A percentile compares a stretch with the other conserved stretches of the same genome.
Conservation (phyloP, 2,888 invertebrate species). For the Tachina fera region DNA sequence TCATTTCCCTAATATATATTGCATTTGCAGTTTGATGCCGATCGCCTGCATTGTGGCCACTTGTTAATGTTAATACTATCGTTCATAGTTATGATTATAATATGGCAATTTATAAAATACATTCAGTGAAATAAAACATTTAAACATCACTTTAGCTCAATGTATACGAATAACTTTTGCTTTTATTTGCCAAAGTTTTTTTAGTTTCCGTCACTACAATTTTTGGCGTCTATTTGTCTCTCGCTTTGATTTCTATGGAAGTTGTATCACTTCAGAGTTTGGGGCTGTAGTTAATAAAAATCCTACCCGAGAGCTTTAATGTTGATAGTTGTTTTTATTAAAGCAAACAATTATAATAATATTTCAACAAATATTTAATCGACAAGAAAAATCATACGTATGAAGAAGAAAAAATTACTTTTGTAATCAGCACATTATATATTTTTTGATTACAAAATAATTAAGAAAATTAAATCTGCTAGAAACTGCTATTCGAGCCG, state of each 20-base stretch:
- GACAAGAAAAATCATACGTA: neutral
- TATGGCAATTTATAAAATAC: constrained; percentile 38
- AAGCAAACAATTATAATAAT: constrained; percentile 6
- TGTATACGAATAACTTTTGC: neutral
- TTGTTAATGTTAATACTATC: neutral
- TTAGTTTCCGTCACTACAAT: constrained; percentile 59
- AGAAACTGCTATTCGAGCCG: neutral
- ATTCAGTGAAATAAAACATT: constrained; percentile 23
- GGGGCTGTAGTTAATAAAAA: constrained; percentile 5
- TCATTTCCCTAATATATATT: neutral
- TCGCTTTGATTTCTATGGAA: constrained; percentile 20
- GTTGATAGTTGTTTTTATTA: neutral
- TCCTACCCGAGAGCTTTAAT: neutral
- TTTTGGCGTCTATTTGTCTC: constrained; percentile 70
- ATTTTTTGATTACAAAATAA: constrained; percentile 43
- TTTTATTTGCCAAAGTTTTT: constrained; percentile 34
- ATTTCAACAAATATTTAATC: neutral
- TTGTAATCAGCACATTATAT: constrained; percentile 19
- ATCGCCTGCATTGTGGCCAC: constrained; percentile 1
- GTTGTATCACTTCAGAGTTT: neutral
- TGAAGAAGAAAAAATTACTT: constrained; percentile 18
- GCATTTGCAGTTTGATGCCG: neutral
- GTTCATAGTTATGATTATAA: constrained; percentile 30
- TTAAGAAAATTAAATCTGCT: constrained; percentile 26
- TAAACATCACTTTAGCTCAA: constrained; percentile 12